Conservation (phyloP, 2,797 vertebrate genomes). For the Lemur catta region DNA sequence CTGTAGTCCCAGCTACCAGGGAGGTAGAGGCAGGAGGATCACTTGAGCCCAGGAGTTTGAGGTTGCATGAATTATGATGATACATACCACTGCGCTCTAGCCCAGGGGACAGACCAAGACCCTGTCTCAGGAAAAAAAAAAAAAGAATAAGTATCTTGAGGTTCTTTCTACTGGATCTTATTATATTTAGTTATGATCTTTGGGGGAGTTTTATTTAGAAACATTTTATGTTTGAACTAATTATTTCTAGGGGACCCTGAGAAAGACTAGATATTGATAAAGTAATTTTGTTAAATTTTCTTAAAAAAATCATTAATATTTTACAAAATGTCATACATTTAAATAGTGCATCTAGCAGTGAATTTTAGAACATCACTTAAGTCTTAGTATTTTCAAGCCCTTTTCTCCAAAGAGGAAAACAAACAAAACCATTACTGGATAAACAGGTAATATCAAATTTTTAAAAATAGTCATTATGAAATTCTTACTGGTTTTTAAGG, state of each 20-base stretch:
- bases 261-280: not conserved
- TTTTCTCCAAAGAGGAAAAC: not conserved
- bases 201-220: slow-evolving; percentile 15
- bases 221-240: not conserved
- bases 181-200: not conserved
- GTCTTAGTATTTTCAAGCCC: not conserved
- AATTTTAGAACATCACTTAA: not conserved
- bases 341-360: not conserved
- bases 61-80: no score
- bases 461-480: not conserved
- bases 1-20: not conserved
- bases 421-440: not conserved
- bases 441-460: not conserved
- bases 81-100: not conserved
- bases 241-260: not conserved
- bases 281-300: not conserved
- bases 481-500: slow-evolving; percentile 33
- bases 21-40: no score
- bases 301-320: slow-evolving; percentile 21
- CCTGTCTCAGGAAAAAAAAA: not conserved
- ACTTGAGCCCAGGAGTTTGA: no score
- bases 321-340: slow-evolving; percentile 22
- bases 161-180: not conserved
- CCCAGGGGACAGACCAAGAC: not conserved
- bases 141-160: not conserved